phyloP scores from a whole-genome alignment of 1,140 invertebrate species.

The Diabrotica virgifera region DNA sequence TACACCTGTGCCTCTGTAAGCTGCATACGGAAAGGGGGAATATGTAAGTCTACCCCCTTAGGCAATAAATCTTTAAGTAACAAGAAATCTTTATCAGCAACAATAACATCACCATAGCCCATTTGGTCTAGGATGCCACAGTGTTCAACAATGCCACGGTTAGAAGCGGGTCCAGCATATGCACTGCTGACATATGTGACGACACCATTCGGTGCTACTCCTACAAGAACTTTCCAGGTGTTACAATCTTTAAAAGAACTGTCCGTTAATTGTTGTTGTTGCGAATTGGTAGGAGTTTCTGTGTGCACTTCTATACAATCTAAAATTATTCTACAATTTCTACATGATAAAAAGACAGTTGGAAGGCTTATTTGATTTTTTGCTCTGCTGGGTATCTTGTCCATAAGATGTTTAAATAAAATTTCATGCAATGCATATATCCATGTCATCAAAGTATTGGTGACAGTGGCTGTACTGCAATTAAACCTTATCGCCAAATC shows the following conservation, averaged over 20 bases:
- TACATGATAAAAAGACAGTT: too few species aligned
- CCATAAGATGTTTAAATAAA: too few species aligned
- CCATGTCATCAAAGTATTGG: too few species aligned
- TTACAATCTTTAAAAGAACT: conserved; percentile 28
- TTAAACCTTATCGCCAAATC: too few species aligned
- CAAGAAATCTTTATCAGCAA: conserved; percentile 34
- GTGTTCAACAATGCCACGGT: conserved; percentile 26
- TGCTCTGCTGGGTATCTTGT: too few species aligned
- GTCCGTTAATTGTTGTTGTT: conserved; percentile 21
- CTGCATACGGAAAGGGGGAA: conserved; percentile 28
- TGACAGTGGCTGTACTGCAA: too few species aligned
- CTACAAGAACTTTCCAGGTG: conserved; percentile 27
- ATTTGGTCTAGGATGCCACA: conserved; percentile 21
- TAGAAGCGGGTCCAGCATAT: conserved; percentile 29
- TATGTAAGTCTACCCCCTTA: conserved; percentile 27
- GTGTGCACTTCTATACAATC: conserved; percentile 23
- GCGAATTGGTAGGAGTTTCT: conserved; percentile 13
- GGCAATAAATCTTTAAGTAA: conserved; percentile 29
- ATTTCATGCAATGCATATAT: too few species aligned
- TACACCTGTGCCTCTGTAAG: conserved; percentile 25
- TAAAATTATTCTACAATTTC: too few species aligned
- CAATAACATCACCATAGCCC: conserved; percentile 25
- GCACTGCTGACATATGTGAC: conserved; percentile 23
- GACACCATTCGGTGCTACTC: conserved; percentile 33
- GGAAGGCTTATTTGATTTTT: too few species aligned